A percentile compares a stretch with the other conserved stretches of the same genome.
These are phyloP conservation scores for Neodiprion pinetum DNA, from an alignment of 1,140 invertebrate species.

Conservation along the genomic window DNA sequence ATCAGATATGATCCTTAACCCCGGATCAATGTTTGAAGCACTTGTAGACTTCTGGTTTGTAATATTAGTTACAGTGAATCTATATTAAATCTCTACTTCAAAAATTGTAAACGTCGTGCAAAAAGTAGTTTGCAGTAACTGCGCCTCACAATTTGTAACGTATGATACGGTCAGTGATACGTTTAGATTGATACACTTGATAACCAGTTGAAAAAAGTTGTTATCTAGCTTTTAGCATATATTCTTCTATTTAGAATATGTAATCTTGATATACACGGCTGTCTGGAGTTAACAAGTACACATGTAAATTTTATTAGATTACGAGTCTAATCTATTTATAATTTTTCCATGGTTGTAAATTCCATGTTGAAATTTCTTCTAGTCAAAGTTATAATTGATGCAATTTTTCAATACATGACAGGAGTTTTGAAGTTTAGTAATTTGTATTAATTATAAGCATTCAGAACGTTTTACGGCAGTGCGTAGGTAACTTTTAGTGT, in stretches of 20 bases:
- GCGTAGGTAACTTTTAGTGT: too few species aligned
- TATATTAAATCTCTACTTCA: too few species aligned
- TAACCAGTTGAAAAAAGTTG: not conserved
- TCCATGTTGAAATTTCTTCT: too few species aligned
- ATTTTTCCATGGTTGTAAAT: too few species aligned
- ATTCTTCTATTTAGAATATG: constrained; percentile 3
- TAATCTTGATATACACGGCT: not conserved
- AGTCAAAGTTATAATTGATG: too few species aligned
- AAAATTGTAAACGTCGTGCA: too few species aligned
- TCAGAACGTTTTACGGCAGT: too few species aligned
- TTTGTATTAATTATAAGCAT: too few species aligned
- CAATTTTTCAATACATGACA: too few species aligned
- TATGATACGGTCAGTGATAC: not conserved
- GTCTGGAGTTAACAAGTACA: not conserved
- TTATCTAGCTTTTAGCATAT: constrained; percentile 5
- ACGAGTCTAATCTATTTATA: too few species aligned
- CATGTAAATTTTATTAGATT: not conserved
- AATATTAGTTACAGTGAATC: not conserved
- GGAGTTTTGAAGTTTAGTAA: too few species aligned
- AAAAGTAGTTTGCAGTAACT: not conserved
- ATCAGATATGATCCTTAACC: not conserved
- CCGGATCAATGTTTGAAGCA: too few species aligned
- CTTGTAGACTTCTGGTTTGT: not conserved
- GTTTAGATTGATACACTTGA: not conserved
- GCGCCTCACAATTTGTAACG: not conserved